phyloP scores from a whole-genome alignment of 2,113 vertebrate genomes.

The Vanacampus margaritifer region DNA sequence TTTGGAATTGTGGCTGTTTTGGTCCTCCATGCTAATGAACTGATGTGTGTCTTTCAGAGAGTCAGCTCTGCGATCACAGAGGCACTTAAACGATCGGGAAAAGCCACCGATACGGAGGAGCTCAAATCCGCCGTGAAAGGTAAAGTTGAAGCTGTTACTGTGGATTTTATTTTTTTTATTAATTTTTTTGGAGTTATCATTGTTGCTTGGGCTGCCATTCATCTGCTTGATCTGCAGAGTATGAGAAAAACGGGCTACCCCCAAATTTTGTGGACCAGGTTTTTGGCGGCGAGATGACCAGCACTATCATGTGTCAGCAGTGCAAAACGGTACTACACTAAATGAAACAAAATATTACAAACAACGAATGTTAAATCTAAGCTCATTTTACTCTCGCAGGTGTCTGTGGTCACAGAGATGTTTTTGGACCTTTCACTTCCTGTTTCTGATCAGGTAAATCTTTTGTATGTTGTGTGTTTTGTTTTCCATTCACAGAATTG shows the following conservation, averaged over 20 bases:
- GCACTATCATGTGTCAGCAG: constrained; percentile 92
- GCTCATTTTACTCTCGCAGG: constrained; percentile 62
- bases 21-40: too few species aligned
- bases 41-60: constrained; percentile 69
- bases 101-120: constrained; percentile 77
- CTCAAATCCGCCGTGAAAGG: constrained; percentile 85
- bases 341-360: background rate
- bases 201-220: background rate
- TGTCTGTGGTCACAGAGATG: constrained; percentile 89
- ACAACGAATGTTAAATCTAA: background rate
- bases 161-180: too few species aligned
- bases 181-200: too few species aligned
- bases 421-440: constrained; percentile 97
- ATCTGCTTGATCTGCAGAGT: constrained; percentile 72
- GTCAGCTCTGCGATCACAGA: constrained; percentile 79
- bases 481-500: background rate
- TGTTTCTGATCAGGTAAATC: constrained; percentile 87
- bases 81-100: constrained; percentile 76
- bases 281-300: constrained; percentile 92
- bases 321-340: constrained; percentile 84
- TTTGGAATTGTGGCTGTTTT: too few species aligned
- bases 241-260: constrained; percentile 80
- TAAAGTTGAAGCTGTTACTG: constrained; percentile 48
- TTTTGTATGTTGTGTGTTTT: too few species aligned
- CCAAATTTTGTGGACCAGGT: constrained; percentile 88